A percentile compares a stretch with the other conserved stretches of the same genome.
Evolutionary conservation across 2,113 vertebrate genomes (phyloP).

Genomic region (Phycodurus eques): DNA sequence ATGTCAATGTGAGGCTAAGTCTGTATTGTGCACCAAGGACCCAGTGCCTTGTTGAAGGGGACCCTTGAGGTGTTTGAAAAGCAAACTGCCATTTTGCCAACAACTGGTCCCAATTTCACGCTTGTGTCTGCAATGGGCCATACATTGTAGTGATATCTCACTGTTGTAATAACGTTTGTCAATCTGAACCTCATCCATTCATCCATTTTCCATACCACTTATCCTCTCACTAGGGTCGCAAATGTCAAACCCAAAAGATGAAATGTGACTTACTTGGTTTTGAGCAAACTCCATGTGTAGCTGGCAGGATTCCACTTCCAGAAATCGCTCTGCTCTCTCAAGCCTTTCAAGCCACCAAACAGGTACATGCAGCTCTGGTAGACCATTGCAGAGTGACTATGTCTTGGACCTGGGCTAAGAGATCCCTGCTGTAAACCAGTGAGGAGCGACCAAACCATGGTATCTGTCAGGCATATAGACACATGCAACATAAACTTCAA

Average conservation of each 20-base stretch:
- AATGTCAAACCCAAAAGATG: neutral
- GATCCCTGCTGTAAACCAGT: conserved; percentile 34
- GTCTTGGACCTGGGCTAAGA: conserved; percentile 76
- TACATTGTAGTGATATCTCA: neutral
- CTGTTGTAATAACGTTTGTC: neutral
- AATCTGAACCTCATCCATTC: neutral
- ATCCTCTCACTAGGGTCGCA: neutral
- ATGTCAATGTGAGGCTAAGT: neutral
- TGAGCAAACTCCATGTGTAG: conserved; percentile 78
- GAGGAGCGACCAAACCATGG: conserved; percentile 71
- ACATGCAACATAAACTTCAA: neutral
- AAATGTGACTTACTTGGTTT: conserved; percentile 70
- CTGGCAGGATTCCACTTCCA: conserved; percentile 79
- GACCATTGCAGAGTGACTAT: conserved; percentile 77
- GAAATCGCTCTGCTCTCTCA: conserved; percentile 83
- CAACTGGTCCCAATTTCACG: neutral
- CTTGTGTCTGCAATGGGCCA: neutral
- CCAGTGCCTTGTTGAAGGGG: neutral
- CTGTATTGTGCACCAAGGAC: neutral
- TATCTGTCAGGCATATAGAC: conserved; percentile 61
- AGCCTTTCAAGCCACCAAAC: conserved; percentile 78
- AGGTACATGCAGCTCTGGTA: conserved; percentile 79
- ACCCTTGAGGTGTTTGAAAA: neutral
- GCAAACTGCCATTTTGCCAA: neutral
- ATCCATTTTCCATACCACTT: neutral